Evolutionary conservation across 2,113 vertebrate genomes (phyloP).

Genomic region (Ciconia boyciana): DNA sequence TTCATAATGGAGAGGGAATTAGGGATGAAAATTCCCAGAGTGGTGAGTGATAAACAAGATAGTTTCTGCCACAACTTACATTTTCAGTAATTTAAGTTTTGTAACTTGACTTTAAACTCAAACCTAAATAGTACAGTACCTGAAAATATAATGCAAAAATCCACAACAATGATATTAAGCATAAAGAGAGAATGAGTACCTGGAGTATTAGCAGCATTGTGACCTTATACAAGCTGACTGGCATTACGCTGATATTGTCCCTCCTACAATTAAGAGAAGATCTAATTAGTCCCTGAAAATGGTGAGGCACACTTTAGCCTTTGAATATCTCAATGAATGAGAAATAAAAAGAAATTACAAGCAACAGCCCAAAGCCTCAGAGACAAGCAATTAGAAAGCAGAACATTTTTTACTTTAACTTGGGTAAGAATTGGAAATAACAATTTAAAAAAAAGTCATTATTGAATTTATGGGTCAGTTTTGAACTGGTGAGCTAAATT

Average conservation of each 20-base stretch:
- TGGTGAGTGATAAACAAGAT: not conserved
- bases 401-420: not conserved
- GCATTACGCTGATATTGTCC: conserved; percentile 28
- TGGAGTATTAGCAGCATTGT: not conserved
- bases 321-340: conserved; percentile 19
- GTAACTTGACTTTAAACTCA: conserved; percentile 3
- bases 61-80: not conserved
- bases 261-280: conserved; percentile 34
- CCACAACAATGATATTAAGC: conserved; percentile 6
- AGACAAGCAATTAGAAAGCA: not conserved
- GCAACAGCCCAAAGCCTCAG: not conserved
- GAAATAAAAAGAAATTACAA: conserved; percentile 8
- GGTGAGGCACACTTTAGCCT: not conserved
- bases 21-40: not conserved
- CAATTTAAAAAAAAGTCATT: not conserved
- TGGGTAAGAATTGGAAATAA: not conserved
- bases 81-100: not conserved
- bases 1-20: not conserved
- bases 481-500: not conserved
- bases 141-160: conserved; percentile 50
- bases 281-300: conserved; percentile 49
- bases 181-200: conserved; percentile 6
- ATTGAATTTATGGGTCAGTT: not conserved
- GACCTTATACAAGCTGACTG: conserved; percentile 29
- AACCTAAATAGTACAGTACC: conserved; percentile 2